Evolutionary conservation across 1,140 invertebrate genomes (phyloP).

Genomic region (Aphaenogaster ashmeadi): DNA sequence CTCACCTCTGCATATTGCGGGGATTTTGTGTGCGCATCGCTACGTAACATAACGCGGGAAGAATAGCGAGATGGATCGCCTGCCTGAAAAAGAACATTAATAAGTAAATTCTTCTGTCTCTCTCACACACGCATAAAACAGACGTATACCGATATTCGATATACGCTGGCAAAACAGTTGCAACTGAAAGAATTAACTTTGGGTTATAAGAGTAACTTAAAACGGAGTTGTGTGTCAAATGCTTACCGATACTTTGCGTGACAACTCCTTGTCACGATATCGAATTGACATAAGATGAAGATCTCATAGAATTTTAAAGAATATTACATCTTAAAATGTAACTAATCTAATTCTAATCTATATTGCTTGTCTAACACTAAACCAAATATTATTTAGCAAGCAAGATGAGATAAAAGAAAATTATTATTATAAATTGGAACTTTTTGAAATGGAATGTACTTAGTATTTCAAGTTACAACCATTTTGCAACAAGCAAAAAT

Average conservation of each 20-base stretch:
- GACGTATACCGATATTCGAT: background rate
- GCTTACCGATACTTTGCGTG: background rate
- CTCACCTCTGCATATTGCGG: constrained; percentile 90
- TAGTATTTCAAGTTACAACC: constrained; percentile 18
- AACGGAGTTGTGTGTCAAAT: background rate
- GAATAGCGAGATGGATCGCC: constrained; percentile 92
- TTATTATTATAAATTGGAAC: constrained; percentile 3
- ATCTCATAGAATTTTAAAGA: constrained; percentile 4
- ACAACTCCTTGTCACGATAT: background rate
- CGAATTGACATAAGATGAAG: background rate
- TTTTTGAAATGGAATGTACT: background rate
- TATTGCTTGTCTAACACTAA: constrained; percentile 18
- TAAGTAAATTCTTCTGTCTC: background rate
- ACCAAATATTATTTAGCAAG: constrained; percentile 8
- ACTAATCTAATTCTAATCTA: constrained; percentile 26
- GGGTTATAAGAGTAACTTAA: background rate
- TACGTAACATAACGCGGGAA: constrained; percentile 92
- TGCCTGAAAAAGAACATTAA: constrained; percentile 87
- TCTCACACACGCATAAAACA: background rate
- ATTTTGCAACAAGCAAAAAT: constrained; percentile 26
- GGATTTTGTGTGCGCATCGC: constrained; percentile 90
- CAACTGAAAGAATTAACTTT: constrained; percentile 12
- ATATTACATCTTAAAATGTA: constrained; percentile 25
- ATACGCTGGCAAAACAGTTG: constrained; percentile 11
- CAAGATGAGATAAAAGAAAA: constrained; percentile 2